Conservation (phyloP, 2,888 invertebrate species). For the Dynastes tityus region DNA sequence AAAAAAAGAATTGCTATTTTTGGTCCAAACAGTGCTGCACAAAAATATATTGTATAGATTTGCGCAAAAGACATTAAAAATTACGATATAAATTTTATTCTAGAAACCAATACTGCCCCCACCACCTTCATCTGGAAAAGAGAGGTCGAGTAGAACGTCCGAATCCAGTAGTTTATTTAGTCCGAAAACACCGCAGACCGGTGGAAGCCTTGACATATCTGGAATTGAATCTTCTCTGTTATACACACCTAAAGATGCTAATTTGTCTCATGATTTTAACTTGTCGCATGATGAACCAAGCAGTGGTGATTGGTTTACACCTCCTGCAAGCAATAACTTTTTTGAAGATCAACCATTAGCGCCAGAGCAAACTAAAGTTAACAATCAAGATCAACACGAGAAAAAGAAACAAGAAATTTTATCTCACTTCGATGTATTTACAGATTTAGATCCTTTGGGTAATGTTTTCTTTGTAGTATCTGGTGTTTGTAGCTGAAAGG, state of each 20-base stretch:
- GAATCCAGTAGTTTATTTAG: slow-evolving; percentile 67
- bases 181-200: slow-evolving; percentile 68
- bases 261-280: slow-evolving; percentile 62
- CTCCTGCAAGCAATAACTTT: slow-evolving; percentile 64
- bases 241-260: slow-evolving; percentile 59
- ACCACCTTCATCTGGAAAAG: slow-evolving; percentile 64
- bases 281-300: slow-evolving; percentile 62
- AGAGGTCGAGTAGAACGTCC: slow-evolving; percentile 61
- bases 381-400: slow-evolving; percentile 67
- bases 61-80: not conserved
- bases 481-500: slow-evolving; percentile 35
- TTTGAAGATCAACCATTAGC: slow-evolving; percentile 64
- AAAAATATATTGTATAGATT: too few relatives aligned
- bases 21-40: too few relatives aligned
- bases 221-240: slow-evolving; percentile 55
- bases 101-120: slow-evolving; percentile 64
- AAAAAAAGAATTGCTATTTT: too few relatives aligned
- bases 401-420: slow-evolving; percentile 68
- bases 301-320: slow-evolving; percentile 69
- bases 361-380: slow-evolving; percentile 56
- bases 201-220: slow-evolving; percentile 57
- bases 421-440: slow-evolving; percentile 87
- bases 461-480: slow-evolving; percentile 67
- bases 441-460: slow-evolving; percentile 93
- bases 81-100: not conserved